Evolutionary conservation across 2,888 invertebrate genomes (phyloP).

Genomic region (Hololepta plana): DNA sequence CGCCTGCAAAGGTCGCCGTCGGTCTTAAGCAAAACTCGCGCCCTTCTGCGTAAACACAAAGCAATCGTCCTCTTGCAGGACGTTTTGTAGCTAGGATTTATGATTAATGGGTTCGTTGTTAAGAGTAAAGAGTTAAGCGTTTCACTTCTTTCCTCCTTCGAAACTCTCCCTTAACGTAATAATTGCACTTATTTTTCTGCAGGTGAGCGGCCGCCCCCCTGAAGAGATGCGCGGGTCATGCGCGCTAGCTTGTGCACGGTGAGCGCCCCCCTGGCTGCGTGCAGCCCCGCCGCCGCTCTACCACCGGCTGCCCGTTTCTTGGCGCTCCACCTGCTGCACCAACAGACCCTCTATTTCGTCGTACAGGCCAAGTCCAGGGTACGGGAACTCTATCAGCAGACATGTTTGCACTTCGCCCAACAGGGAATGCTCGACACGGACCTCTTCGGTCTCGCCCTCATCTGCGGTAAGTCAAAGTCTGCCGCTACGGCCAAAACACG

Average conservation of each 20-base stretch:
- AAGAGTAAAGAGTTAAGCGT: too few species aligned
- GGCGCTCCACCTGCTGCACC: slow-evolving; percentile 45
- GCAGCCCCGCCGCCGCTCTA: slow-evolving; percentile 40
- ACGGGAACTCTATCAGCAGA: slow-evolving; percentile 65
- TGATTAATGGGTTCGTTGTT: too few species aligned
- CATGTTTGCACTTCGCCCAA: slow-evolving; percentile 61
- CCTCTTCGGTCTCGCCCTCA: slow-evolving; percentile 69
- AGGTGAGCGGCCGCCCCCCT: slow-evolving; percentile 14
- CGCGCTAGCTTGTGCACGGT: slow-evolving; percentile 56
- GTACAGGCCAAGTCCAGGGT: slow-evolving; percentile 69
- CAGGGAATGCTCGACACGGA: slow-evolving; percentile 72
- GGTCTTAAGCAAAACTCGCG: too few species aligned
- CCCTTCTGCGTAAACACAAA: too few species aligned
- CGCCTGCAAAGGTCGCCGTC: too few species aligned
- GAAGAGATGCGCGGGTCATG: slow-evolving; percentile 23
- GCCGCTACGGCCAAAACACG: too few species aligned
- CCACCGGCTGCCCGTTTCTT: slow-evolving; percentile 46
- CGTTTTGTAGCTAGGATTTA: too few species aligned
- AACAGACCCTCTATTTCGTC: slow-evolving; percentile 35
- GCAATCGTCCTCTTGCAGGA: too few species aligned
- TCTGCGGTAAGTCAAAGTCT: slow-evolving; percentile 48
- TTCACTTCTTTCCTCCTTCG: too few species aligned
- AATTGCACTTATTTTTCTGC: too few species aligned
- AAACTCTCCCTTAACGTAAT: neutral
- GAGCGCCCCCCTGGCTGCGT: slow-evolving; percentile 66